Conservation (phyloP, 2,797 vertebrate genomes). For the Oryzias sinensis region DNA sequence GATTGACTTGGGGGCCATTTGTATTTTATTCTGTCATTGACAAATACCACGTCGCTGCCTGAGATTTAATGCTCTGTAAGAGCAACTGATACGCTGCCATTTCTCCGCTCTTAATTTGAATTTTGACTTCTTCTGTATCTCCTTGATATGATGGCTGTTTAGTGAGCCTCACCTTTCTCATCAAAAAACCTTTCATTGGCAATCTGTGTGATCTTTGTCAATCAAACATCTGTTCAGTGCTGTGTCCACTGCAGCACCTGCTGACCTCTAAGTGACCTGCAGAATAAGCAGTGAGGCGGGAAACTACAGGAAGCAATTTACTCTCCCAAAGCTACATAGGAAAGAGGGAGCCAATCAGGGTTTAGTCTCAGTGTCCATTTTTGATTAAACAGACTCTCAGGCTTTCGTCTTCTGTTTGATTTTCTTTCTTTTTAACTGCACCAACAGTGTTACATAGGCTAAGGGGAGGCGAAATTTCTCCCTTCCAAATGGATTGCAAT, state of each 20-base stretch:
- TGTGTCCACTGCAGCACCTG: slow-evolving; percentile 80
- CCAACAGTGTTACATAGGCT: slow-evolving; percentile 91
- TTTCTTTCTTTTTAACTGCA: slow-evolving; percentile 83
- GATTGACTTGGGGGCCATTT: slow-evolving; percentile 60
- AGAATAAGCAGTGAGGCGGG: slow-evolving; percentile 73
- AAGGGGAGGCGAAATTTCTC: slow-evolving; percentile 96
- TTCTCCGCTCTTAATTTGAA: slow-evolving; percentile 66
- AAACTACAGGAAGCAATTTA: slow-evolving; percentile 71
- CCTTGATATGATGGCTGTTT: slow-evolving; percentile 64
- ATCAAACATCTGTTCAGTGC: slow-evolving; percentile 83
- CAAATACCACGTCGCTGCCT: slow-evolving; percentile 46
- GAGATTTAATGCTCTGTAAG: slow-evolving; percentile 63
- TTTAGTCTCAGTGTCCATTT: slow-evolving; percentile 58
- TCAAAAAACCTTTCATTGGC: slow-evolving; percentile 79
- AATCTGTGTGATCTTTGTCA: slow-evolving; percentile 83
- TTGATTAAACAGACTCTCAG: slow-evolving; percentile 64
- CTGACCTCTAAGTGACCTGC: slow-evolving; percentile 83
- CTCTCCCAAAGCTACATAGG: slow-evolving; percentile 69
- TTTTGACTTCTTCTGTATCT: slow-evolving; percentile 69
- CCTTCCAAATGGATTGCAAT: slow-evolving; percentile 99
- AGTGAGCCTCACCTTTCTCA: slow-evolving; percentile 68
- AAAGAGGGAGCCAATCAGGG: slow-evolving; percentile 58
- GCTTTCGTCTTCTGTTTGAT: slow-evolving; percentile 68
- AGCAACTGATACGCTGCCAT: slow-evolving; percentile 45
- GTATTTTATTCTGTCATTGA: slow-evolving; percentile 63